phyloP scores from a whole-genome alignment of 2,113 vertebrate species.

The Hirundichthys speculiger region DNA sequence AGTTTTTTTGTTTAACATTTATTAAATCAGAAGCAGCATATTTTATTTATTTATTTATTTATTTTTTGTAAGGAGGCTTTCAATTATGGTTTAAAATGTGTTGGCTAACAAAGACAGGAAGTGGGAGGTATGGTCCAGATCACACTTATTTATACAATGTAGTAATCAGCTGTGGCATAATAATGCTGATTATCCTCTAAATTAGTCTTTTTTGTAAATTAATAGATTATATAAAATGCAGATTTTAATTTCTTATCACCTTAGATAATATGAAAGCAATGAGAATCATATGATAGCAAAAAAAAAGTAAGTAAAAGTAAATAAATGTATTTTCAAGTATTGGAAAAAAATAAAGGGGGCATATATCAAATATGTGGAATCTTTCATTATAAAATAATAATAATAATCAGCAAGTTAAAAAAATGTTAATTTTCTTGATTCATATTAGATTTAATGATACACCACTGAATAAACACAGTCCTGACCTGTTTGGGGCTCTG shows the following conservation, averaged over 20 bases:
- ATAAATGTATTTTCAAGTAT: background rate
- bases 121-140: too few species aligned
- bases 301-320: background rate
- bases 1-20: conserved; percentile 18
- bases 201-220: background rate
- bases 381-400: too few species aligned
- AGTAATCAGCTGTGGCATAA: too few species aligned
- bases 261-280: background rate
- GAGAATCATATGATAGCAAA: background rate
- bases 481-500: conserved; percentile 90
- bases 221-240: background rate
- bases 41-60: too few species aligned
- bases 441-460: too few species aligned
- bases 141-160: too few species aligned
- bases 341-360: too few species aligned
- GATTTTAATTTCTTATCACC: conserved; percentile 15
- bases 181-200: too few species aligned
- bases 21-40: background rate
- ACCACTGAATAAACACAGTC: background rate
- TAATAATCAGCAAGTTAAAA: too few species aligned
- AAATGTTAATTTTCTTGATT: too few species aligned
- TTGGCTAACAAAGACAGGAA: too few species aligned
- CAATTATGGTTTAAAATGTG: background rate
- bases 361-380: too few species aligned
- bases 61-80: background rate